Base-by-base conservation (phyloP, 2,113 vertebrate species). In the Barbus barbus region DNA sequence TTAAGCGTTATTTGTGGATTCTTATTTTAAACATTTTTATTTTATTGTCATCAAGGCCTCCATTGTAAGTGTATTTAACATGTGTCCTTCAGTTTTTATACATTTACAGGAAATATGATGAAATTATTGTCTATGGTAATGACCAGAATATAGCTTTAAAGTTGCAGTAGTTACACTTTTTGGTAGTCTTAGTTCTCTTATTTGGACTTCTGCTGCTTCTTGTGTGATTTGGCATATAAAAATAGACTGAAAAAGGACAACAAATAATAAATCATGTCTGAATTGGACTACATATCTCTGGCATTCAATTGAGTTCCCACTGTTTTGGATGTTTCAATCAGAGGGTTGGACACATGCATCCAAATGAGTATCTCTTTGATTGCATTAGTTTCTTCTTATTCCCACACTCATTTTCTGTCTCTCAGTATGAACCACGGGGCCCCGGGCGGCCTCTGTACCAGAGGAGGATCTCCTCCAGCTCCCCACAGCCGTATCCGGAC, bases 391-490 rank as follows among this genome's bases (percentile, higher is more conserved):
- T 48, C 14, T 67, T 31, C 63, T 8, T 36, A 20, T 20, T 36
- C 63, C 16, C 31, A 69, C 20, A 3, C 65, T 69, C 33, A n/a
- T 69, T 46, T 83, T 58, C 44, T 83, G 22, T 83, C 44, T 53
- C 60, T 11, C 90, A 99, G 97, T 99, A 98, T 97, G 97, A 99
- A 96, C 97, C 97, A 86, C 94, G 98, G 94, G 98, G 98, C 92
- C 98, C 98, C 24, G 98, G 98, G 81, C 96, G 98, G 97, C 98
- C 98, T 38, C 96, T 99, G 90, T 99, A 99, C 96, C 97, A 99
- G 95, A 97, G 97, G 91, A 96, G 97, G 93, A 99, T 98, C 93
- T 99, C 98, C 83, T 96, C 97, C 90, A 97, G 95, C 94, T 97
- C 97, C 94, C 95, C 93, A 82, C 95, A 93, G 90, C 94, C 94